Evolutionary conservation across 2,888 invertebrate species (phyloP).

Genomic region (Drosophila austrosaltans): DNA sequence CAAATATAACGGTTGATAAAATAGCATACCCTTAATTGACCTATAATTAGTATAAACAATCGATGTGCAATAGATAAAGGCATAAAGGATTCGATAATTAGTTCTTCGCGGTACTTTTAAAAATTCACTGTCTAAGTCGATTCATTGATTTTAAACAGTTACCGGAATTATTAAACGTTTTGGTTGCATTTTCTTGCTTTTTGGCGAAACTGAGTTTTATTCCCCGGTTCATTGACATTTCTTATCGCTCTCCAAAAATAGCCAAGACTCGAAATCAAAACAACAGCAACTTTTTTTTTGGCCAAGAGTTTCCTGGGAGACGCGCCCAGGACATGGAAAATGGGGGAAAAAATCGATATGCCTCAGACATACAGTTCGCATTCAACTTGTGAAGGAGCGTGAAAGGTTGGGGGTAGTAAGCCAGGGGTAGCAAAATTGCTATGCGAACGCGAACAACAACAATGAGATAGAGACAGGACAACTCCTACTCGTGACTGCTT

Average conservation of each 20-base stretch:
- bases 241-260: slow-evolving; percentile 58
- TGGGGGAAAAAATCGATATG: slow-evolving; percentile 75
- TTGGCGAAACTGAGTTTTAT: slow-evolving; percentile 28
- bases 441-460: slow-evolving; percentile 44
- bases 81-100: too few species aligned
- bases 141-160: not conserved
- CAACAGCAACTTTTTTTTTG: slow-evolving; percentile 51
- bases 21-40: not conserved
- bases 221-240: slow-evolving; percentile 66
- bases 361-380: slow-evolving; percentile 72
- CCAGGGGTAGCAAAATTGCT: slow-evolving; percentile 77
- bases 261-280: slow-evolving; percentile 50
- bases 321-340: slow-evolving; percentile 43
- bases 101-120: too few species aligned
- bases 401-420: slow-evolving; percentile 36
- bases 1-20: not conserved
- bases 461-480: slow-evolving; percentile 34
- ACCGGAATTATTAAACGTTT: not conserved
- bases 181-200: slow-evolving; percentile 4
- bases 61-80: too few species aligned
- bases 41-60: not conserved
- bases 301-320: slow-evolving; percentile 48
- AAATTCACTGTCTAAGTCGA: not conserved
- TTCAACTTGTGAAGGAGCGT: slow-evolving; percentile 34
- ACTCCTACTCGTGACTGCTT: slow-evolving; percentile 47